phyloP scores from a whole-genome alignment of 2,888 invertebrate species.

The Parascotia fuliginaria region DNA sequence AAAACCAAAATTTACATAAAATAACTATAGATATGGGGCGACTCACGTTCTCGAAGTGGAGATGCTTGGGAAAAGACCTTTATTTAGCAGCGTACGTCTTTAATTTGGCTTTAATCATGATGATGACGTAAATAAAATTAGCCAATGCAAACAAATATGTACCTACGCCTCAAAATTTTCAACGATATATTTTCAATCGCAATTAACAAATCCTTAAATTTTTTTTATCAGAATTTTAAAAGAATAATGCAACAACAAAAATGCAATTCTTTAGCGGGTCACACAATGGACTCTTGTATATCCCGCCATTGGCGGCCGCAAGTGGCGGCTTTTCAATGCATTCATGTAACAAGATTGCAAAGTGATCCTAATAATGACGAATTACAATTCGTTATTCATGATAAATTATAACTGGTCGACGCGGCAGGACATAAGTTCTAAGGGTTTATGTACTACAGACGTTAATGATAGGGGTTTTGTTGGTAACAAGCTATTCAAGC shows the following conservation, averaged over 20 bases:
- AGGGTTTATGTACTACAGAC: neutral
- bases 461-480: neutral
- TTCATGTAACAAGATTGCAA: slow-evolving; percentile 19
- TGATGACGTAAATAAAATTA: too few species aligned
- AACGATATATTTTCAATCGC: too few species aligned
- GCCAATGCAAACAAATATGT: too few species aligned
- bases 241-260: neutral
- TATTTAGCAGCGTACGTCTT: too few species aligned
- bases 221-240: neutral
- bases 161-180: too few species aligned
- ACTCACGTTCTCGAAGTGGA: too few species aligned
- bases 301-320: too few species aligned
- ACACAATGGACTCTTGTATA: slow-evolving; percentile 17
- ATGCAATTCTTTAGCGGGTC: neutral
- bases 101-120: too few species aligned
- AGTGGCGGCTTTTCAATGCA: slow-evolving; percentile 12
- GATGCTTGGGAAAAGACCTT: too few species aligned
- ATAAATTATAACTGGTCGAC: slow-evolving; percentile 3
- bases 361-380: slow-evolving; percentile 32
- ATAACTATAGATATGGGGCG: too few species aligned
- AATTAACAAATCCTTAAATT: too few species aligned
- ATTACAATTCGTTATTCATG: slow-evolving; percentile 26
- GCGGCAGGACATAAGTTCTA: neutral
- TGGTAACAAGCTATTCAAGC: neutral
- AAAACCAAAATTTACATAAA: too few species aligned